Conservation (phyloP, 1,140 invertebrate genomes). For the Conus betulinus region DNA sequence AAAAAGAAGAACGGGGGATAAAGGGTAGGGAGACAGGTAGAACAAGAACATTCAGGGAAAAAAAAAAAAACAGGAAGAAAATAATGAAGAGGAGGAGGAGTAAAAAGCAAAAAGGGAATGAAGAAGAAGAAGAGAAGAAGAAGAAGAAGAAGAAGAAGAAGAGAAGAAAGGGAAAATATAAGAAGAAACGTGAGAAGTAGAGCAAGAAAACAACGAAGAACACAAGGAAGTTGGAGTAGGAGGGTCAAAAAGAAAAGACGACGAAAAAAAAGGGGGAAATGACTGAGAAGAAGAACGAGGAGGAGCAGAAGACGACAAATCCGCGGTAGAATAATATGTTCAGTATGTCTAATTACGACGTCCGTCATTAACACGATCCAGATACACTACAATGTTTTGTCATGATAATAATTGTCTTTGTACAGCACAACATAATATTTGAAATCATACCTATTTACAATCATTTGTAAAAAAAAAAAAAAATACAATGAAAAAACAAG, state of each 20-base stretch:
- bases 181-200: neutral
- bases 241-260: neutral
- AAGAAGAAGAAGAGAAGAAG: neutral
- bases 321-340: too few relatives aligned
- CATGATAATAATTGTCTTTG: too few relatives aligned
- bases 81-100: neutral
- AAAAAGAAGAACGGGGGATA: neutral
- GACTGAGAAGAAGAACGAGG: neutral
- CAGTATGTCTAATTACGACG: too few relatives aligned
- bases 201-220: neutral
- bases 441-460: too few relatives aligned
- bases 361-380: too few relatives aligned
- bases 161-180: neutral
- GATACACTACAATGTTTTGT: too few relatives aligned
- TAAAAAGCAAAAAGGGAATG: neutral
- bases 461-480: too few relatives aligned
- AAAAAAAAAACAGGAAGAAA: neutral
- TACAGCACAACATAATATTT: too few relatives aligned
- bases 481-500: too few relatives aligned
- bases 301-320: neutral
- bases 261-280: neutral
- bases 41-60: neutral
- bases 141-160: neutral
- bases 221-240: neutral
- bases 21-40: neutral